Percentiles rank a stretch among this genome's conserved stretches.
Evolutionary conservation across 92 coral and sea anemone genomes (phyloP).

Genomic region (Epizoanthus stellaris): DNA sequence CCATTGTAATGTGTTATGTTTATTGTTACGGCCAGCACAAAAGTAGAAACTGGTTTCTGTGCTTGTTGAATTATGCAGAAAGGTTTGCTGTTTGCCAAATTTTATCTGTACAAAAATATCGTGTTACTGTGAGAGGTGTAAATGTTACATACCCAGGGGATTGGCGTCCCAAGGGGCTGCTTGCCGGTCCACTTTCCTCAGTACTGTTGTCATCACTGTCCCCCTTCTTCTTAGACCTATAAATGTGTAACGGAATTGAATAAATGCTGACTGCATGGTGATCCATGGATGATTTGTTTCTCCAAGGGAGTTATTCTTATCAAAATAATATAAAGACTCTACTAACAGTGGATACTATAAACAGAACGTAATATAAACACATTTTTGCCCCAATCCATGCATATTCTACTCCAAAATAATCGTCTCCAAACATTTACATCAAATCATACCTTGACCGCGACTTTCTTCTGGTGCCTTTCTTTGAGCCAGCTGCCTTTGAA

Average conservation of each 20-base stretch:
- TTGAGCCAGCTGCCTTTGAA: slow-evolving; percentile 2
- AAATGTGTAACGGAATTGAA: too few species aligned
- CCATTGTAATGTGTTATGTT: not conserved
- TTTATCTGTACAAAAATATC: too few species aligned
- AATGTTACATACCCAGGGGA: slow-evolving; percentile 25
- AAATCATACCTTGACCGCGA: slow-evolving; percentile 11
- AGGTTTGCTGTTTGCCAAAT: too few species aligned
- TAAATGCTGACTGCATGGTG: too few species aligned
- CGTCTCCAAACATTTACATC: not conserved
- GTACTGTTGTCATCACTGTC: slow-evolving; percentile 29
- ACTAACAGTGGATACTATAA: too few species aligned
- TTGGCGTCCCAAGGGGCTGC: slow-evolving; percentile 17
- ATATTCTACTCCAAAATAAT: not conserved
- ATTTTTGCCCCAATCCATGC: not conserved
- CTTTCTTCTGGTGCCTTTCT: slow-evolving; percentile 6
- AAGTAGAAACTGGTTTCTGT: not conserved
- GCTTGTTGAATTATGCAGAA: too few species aligned
- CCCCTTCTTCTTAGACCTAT: slow-evolving; percentile 33
- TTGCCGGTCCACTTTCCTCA: slow-evolving; percentile 67
- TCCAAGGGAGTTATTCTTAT: too few species aligned
- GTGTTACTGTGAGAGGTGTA: not conserved
- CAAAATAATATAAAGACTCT: too few species aligned
- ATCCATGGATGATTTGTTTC: too few species aligned
- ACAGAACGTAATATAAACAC: too few species aligned
- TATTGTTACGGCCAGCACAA: not conserved